Base-by-base conservation (phyloP, 2,888 invertebrate species). In the Zygogramma bicolorata region DNA sequence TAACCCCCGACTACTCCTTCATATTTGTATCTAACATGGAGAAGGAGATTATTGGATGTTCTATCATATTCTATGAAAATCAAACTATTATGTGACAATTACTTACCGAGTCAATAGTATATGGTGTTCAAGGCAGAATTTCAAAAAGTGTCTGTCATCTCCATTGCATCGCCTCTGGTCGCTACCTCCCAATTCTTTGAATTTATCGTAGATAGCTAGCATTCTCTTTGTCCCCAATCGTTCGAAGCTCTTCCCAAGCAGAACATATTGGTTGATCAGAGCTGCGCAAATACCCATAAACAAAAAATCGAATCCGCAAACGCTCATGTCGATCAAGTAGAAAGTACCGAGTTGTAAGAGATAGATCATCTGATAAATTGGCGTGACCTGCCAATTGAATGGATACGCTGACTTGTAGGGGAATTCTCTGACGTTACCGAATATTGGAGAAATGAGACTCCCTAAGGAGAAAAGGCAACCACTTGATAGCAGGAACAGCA, bases 241-340 rank as follows among this genome's bases (percentile, higher is more conserved):
- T 3, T 46, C 53, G 3, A 74, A 31, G 18, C 61, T 62, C 18
- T 59, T 62, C 29, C 61, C 38, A 27, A 77, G 34, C 10, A 75
- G 59, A 18, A 70, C 66, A 40, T 75, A 77, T 65, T 77, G 77
- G 29, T 40, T 68, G 0, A 68, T 58, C 1, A 77, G 29, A 27
- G 70, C 75, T 31, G 38, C 58, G 22, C 70, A 76, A 34, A 77
- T 65, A 5, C 73, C 74, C 62, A 75, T 65, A 65, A 77, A 76
- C 34, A 75, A 65, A 62, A 58, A 68, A 65, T 77, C 77, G 25
- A 75, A 72, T 1, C 75, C 76, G 34, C 65, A 34, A 8, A 77
- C 74, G 2, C 57, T 57, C 3, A 53, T 27, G 5, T 68, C 18
- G 3, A 77, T 67, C 1, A 76, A n/a, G 38, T 71, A 68, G 10